Percentiles rank a stretch among this genome's conserved stretches.
phyloP scores from a whole-genome alignment of 2,113 vertebrate genomes.

The Pachycephala philippinensis region DNA sequence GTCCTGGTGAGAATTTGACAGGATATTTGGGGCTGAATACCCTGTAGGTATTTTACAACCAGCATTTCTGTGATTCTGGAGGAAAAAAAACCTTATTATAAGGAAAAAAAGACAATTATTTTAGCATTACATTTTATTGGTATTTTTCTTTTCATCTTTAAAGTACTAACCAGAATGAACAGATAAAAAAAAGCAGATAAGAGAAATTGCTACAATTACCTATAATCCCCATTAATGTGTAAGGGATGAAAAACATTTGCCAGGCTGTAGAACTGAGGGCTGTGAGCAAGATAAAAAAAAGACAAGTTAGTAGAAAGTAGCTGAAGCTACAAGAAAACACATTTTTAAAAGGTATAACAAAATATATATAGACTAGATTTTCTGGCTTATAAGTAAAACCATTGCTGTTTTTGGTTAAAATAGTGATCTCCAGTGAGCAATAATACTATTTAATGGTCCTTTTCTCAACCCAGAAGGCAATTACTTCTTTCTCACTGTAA shows the following conservation, averaged over 20 bases:
- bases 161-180: neutral
- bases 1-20: neutral
- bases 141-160: neutral
- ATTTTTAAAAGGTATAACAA: conserved; percentile 10
- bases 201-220: neutral
- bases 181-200: neutral
- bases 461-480: neutral
- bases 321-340: neutral
- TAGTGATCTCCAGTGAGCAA: neutral
- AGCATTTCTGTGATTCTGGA: neutral
- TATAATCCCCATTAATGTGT: neutral
- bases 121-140: neutral
- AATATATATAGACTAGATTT: neutral
- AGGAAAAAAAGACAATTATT: neutral
- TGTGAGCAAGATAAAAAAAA: neutral
- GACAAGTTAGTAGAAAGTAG: neutral
- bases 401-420: conserved; percentile 23
- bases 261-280: neutral
- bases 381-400: neutral
- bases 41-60: neutral
- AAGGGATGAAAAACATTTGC: neutral
- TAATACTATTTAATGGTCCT: neutral
- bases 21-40: neutral
- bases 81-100: neutral
- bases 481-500: conserved; percentile 6